Conservation (phyloP, 2,888 invertebrate species). For the Hemithea aestivaria region DNA sequence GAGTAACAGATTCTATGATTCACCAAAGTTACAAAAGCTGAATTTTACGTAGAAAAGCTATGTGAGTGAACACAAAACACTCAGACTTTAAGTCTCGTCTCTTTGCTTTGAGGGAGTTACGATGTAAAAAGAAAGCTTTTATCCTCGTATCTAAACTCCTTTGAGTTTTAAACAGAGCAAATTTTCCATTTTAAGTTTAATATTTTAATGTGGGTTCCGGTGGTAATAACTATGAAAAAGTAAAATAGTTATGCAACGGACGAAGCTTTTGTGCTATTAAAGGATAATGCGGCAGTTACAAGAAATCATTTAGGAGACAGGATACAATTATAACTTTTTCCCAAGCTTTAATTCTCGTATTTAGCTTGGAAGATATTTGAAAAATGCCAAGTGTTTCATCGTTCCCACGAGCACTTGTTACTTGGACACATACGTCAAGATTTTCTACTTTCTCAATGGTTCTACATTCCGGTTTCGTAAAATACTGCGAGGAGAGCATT, state of each 20-base stretch:
- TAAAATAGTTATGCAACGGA: slow-evolving; percentile 8
- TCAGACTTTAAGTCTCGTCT: not conserved
- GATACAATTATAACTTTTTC: slow-evolving; percentile 26
- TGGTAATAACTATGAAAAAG: slow-evolving; percentile 13
- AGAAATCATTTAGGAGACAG: slow-evolving; percentile 28
- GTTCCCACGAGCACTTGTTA: slow-evolving; percentile 24
- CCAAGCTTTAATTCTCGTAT: slow-evolving; percentile 9
- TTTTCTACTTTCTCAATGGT: slow-evolving; percentile 20
- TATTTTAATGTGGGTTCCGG: slow-evolving; percentile 11
- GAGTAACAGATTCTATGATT: slow-evolving; percentile 42
- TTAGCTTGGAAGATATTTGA: slow-evolving; percentile 15
- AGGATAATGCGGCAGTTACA: slow-evolving; percentile 24
- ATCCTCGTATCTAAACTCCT: slow-evolving; percentile 5
- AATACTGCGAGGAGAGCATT: slow-evolving; percentile 34
- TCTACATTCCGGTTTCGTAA: slow-evolving; percentile 18
- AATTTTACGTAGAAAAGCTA: slow-evolving; percentile 4
- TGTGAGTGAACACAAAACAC: not conserved
- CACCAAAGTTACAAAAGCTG: slow-evolving; percentile 18
- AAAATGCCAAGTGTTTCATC: slow-evolving; percentile 15
- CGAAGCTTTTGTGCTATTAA: slow-evolving; percentile 23
- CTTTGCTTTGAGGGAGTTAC: no score
- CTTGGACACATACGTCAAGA: slow-evolving; percentile 16
- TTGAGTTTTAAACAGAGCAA: slow-evolving; percentile 5
- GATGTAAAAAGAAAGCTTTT: not conserved
- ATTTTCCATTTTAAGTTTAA: slow-evolving; percentile 12